phyloP scores from a whole-genome alignment of 2,888 invertebrate genomes.

The Nysson spinosus region DNA sequence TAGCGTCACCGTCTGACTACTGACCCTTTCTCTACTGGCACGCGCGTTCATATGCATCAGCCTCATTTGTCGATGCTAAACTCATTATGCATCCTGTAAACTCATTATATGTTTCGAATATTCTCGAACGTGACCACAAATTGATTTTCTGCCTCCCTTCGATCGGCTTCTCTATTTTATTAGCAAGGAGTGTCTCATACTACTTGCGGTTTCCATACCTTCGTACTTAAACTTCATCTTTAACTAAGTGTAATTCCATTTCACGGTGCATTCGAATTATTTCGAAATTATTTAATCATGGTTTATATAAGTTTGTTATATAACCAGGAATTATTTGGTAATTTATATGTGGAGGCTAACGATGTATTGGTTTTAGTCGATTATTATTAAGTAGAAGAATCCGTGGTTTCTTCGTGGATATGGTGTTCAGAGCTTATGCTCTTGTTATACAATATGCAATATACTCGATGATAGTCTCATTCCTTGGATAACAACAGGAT shows the following conservation, averaged over 20 bases:
- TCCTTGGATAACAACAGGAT: constrained; percentile 28
- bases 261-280: too few relatives aligned
- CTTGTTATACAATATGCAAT: not conserved
- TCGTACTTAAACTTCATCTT: too few relatives aligned
- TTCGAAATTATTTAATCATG: too few relatives aligned
- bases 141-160: not conserved
- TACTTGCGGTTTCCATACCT: not conserved
- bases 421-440: too few relatives aligned
- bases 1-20: constrained; percentile 47
- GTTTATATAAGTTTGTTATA: too few relatives aligned
- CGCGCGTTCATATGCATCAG: constrained; percentile 46
- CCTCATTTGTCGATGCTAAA: constrained; percentile 48
- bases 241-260: too few relatives aligned
- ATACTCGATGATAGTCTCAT: constrained; percentile 28
- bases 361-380: constrained; percentile 19
- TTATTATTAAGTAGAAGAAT: too few relatives aligned
- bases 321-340: too few relatives aligned
- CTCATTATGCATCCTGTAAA: constrained; percentile 47
- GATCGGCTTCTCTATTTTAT: constrained; percentile 13
- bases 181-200: not conserved
- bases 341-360: too few relatives aligned
- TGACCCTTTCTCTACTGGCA: constrained; percentile 47
- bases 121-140: constrained; percentile 39
- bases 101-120: constrained; percentile 38
- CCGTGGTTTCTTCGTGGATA: too few relatives aligned